Evolutionary conservation across 2,888 invertebrate genomes (phyloP).

Genomic region (Cataglyphis cursor): DNA sequence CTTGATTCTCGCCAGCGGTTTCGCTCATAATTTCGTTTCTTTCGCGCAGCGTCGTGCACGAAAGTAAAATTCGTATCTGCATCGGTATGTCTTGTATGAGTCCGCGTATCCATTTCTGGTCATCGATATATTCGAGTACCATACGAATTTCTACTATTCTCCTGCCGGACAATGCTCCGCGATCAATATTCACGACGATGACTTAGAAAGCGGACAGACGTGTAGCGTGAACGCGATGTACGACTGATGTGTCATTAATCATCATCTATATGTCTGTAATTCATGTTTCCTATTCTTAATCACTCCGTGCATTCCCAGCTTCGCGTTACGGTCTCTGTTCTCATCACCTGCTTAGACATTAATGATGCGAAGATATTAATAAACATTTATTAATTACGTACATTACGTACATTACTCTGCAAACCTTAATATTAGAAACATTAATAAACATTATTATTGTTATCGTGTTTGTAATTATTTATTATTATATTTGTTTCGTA

Average conservation of each 20-base stretch:
- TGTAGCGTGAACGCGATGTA: conserved; percentile 42
- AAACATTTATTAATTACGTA: conserved; percentile 2
- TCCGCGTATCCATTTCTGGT: conserved; percentile 60
- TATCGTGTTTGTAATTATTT: background rate
- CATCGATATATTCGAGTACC: conserved; percentile 23
- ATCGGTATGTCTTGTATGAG: conserved; percentile 32
- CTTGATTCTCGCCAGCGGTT: conserved; percentile 12
- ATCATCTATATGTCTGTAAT: conserved; percentile 38
- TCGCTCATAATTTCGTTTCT: conserved; percentile 28
- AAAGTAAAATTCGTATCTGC: conserved; percentile 70
- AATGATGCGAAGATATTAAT: background rate
- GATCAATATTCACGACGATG: conserved; percentile 50
- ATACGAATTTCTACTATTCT: conserved; percentile 36
- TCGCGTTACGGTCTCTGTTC: background rate
- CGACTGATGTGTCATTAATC: conserved; percentile 45
- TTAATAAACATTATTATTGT: background rate
- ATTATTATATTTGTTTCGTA: background rate
- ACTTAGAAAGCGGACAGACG: conserved; percentile 54
- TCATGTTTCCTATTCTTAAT: conserved; percentile 35
- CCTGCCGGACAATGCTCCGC: conserved; percentile 31
- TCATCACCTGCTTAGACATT: background rate
- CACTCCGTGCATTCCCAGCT: conserved; percentile 22
- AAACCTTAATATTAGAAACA: background rate
- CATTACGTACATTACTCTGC: background rate
- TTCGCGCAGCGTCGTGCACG: conserved; percentile 26